phyloP scores from a whole-genome alignment of 2,797 vertebrate genomes.

The Rhinophrynus dorsalis region DNA sequence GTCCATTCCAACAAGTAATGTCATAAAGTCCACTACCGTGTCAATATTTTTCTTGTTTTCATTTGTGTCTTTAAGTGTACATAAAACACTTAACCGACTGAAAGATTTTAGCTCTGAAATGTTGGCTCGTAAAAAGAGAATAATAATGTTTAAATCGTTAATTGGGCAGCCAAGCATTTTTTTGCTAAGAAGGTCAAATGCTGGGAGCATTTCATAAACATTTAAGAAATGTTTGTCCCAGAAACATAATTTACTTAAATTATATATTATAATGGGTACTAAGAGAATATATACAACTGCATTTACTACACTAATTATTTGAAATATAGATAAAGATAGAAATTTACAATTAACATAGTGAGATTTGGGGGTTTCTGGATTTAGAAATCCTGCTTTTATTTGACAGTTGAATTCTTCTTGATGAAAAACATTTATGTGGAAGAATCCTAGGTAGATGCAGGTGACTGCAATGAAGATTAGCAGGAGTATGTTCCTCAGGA shows the following conservation, averaged over 20 bases:
- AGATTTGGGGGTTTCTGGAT: conserved; percentile 72
- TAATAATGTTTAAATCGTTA: conserved; percentile 91
- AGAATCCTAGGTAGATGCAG: conserved; percentile 91
- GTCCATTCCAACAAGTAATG: conserved; percentile 84
- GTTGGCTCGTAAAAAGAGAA: conserved; percentile 90
- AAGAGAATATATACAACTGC: conserved; percentile 81
- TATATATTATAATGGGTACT: conserved; percentile 83
- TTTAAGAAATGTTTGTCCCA: conserved; percentile 93
- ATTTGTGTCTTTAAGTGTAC: conserved; percentile 71
- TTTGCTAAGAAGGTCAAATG: conserved; percentile 84
- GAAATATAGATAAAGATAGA: conserved; percentile 85
- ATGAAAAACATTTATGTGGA: conserved; percentile 86
- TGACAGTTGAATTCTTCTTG: conserved; percentile 95
- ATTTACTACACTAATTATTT: conserved; percentile 83
- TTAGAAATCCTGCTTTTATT: conserved; percentile 80
- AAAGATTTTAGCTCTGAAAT: conserved; percentile 87
- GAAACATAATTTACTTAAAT: conserved; percentile 82
- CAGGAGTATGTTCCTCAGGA: conserved; percentile 85
- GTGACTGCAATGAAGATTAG: conserved; percentile 82
- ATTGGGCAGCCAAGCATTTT: conserved; percentile 88
- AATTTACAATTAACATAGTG: conserved; percentile 87
- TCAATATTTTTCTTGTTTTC: conserved; percentile 75
- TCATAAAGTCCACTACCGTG: conserved; percentile 94
- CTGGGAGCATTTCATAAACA: conserved; percentile 90
- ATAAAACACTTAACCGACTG: conserved; percentile 82